These are phyloP conservation scores for Calephelis nemesis DNA, from an alignment of 1,140 invertebrate genomes.

Conservation along the genomic window DNA sequence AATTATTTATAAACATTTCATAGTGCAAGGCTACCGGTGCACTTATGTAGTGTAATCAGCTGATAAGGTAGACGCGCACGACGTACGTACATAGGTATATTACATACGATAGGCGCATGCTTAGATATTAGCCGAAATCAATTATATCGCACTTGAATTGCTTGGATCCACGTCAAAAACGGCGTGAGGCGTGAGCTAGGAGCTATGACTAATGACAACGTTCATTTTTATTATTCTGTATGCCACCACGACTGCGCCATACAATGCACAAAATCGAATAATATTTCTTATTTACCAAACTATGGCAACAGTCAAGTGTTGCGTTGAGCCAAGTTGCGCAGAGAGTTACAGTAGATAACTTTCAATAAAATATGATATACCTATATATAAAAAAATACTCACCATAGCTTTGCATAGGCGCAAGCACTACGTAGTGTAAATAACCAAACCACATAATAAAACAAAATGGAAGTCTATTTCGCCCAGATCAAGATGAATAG, in stretches of 20 bases:
- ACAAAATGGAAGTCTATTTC: conserved; percentile 77
- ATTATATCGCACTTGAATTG: conserved; percentile 45
- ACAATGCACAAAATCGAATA: conserved; percentile 74
- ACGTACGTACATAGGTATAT: conserved; percentile 41
- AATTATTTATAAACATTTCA: conserved; percentile 57
- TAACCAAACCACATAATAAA: conserved; percentile 76
- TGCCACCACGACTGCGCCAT: conserved; percentile 56
- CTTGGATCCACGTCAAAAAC: conserved; percentile 33
- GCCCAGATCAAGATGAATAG: conserved; percentile 66
- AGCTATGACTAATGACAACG: conserved; percentile 48
- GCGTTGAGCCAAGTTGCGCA: conserved; percentile 71
- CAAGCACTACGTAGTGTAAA: conserved; percentile 66
- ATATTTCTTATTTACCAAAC: conserved; percentile 72
- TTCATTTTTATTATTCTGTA: conserved; percentile 24
- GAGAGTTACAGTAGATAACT: conserved; percentile 46
- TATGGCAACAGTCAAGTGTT: conserved; percentile 67
- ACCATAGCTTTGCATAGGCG: conserved; percentile 76
- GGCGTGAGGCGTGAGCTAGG: conserved; percentile 33
- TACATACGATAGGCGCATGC: conserved; percentile 60
- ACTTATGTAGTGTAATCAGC: conserved; percentile 68
- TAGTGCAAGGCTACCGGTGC: conserved; percentile 46
- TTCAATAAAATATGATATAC: conserved; percentile 19
- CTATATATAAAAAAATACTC: conserved; percentile 53
- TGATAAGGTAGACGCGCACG: conserved; percentile 59
- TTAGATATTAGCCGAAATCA: conserved; percentile 63